phyloP scores from a whole-genome alignment of 2,888 invertebrate species.

The Ophion ellenae region DNA sequence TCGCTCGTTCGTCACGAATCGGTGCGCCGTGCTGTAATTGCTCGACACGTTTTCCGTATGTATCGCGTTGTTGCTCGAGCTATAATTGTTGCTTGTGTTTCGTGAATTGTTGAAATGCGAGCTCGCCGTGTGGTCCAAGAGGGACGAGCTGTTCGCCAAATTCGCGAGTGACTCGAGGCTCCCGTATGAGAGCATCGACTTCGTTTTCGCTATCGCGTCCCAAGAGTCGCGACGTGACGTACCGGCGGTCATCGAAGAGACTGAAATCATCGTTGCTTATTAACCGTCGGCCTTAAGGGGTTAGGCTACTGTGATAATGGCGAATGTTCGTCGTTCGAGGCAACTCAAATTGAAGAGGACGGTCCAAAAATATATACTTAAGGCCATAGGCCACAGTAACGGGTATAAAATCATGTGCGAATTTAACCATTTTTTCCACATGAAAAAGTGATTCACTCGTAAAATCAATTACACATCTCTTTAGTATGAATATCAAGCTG shows the following conservation, averaged over 20 bases:
- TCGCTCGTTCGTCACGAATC: slow-evolving; percentile 73
- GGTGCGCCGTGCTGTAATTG: slow-evolving; percentile 71
- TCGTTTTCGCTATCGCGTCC: slow-evolving; percentile 93
- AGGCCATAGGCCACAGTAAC: too few relatives aligned
- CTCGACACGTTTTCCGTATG: slow-evolving; percentile 78
- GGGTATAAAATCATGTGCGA: too few relatives aligned
- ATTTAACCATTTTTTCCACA: too few relatives aligned
- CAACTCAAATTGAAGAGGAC: neutral
- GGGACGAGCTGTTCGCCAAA: slow-evolving; percentile 87
- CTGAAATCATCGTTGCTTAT: slow-evolving; percentile 76
- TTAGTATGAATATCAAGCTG: too few relatives aligned
- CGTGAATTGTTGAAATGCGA: slow-evolving; percentile 79
- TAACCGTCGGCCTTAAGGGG: neutral
- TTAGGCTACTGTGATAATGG: neutral
- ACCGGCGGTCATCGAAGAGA: slow-evolving; percentile 86
- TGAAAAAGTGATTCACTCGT: too few relatives aligned
- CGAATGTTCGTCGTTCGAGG: neutral
- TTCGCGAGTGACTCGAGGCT: slow-evolving; percentile 90
- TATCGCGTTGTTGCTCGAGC: slow-evolving; percentile 74
- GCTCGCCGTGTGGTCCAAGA: slow-evolving; percentile 85
- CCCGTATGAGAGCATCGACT: slow-evolving; percentile 89
- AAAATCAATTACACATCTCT: too few relatives aligned
- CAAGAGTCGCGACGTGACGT: slow-evolving; percentile 90
- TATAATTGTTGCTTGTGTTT: slow-evolving; percentile 79
- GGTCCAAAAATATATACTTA: neutral